Evolutionary conservation across 2,797 vertebrate genomes (phyloP).

Genomic region (Cetoscarus ocellatus): DNA sequence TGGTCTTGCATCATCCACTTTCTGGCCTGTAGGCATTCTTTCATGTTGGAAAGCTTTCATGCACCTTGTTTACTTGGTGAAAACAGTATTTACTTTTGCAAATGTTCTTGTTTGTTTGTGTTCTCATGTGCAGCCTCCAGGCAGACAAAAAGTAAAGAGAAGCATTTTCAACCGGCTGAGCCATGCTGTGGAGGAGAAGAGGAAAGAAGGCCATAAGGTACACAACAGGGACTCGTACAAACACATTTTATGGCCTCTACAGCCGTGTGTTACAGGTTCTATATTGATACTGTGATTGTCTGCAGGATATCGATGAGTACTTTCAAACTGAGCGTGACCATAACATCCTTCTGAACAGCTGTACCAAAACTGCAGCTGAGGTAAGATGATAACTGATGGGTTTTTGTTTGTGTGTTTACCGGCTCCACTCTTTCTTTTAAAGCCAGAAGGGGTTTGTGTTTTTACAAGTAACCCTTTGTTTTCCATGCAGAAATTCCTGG

Average conservation of each 20-base stretch:
- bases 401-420: neutral
- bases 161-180: slow-evolving; percentile 85
- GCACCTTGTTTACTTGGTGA: neutral
- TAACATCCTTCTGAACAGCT: slow-evolving; percentile 65
- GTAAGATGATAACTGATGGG: slow-evolving; percentile 47
- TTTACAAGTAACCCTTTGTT: neutral
- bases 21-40: neutral
- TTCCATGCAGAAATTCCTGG: slow-evolving; percentile 80
- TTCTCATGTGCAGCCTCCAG: slow-evolving; percentile 72
- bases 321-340: slow-evolving; percentile 82
- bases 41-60: neutral
- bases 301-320: slow-evolving; percentile 84
- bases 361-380: slow-evolving; percentile 77
- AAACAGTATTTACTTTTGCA: neutral
- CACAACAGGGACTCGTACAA: neutral
- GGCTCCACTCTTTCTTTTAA: neutral
- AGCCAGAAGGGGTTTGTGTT: neutral
- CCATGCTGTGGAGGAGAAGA: slow-evolving; percentile 82
- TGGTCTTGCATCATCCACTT: neutral
- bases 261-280: neutral
- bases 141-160: slow-evolving; percentile 75
- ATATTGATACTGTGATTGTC: slow-evolving; percentile 15
- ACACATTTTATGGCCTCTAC: neutral
- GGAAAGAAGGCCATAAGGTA: slow-evolving; percentile 86
- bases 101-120: slow-evolving; percentile 1